These are phyloP conservation scores for Saccopteryx bilineata DNA, from an alignment of 2,113 vertebrate species.

Conservation along the genomic window DNA sequence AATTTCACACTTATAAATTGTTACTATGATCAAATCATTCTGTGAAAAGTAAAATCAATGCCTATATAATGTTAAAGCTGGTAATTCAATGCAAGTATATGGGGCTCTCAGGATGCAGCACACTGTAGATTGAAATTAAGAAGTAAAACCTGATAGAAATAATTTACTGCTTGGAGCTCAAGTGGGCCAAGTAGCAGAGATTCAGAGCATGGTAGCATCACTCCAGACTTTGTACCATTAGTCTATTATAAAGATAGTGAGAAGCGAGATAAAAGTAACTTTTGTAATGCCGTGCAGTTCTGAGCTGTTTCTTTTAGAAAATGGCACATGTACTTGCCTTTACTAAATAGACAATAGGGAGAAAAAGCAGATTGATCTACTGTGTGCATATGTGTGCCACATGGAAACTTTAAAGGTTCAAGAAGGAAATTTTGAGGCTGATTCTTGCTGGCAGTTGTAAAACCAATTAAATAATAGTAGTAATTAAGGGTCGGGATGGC, in stretches of 20 bases:
- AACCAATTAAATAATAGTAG: conserved; percentile 29
- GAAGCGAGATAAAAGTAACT: conserved; percentile 47
- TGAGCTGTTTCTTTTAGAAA: conserved; percentile 40
- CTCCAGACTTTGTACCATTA: not conserved
- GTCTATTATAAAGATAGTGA: conserved; percentile 33
- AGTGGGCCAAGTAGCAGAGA: conserved; percentile 33
- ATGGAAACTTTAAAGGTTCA: conserved; percentile 30
- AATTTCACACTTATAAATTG: conserved; percentile 55
- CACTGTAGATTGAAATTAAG: conserved; percentile 56
- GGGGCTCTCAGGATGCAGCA: conserved; percentile 40
- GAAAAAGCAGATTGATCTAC: not conserved
- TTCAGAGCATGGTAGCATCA: conserved; percentile 14
- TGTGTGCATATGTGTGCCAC: not conserved
- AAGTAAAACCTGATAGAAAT: conserved; percentile 56
- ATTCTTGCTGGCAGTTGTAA: conserved; percentile 33
- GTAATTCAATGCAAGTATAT: conserved; percentile 60
- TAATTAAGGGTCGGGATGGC: conserved; percentile 1
- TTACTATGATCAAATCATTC: conserved; percentile 66
- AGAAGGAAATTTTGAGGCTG: conserved; percentile 13
- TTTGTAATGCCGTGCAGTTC: not conserved
- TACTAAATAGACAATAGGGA: conserved; percentile 28
- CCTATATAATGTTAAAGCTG: conserved; percentile 7
- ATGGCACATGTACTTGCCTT: conserved; percentile 29
- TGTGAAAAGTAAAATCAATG: conserved; percentile 71
- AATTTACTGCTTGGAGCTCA: conserved; percentile 44